These are phyloP conservation scores for Uloborus plumipes DNA, from an alignment of 2,888 invertebrate genomes.

Conservation along the genomic window DNA sequence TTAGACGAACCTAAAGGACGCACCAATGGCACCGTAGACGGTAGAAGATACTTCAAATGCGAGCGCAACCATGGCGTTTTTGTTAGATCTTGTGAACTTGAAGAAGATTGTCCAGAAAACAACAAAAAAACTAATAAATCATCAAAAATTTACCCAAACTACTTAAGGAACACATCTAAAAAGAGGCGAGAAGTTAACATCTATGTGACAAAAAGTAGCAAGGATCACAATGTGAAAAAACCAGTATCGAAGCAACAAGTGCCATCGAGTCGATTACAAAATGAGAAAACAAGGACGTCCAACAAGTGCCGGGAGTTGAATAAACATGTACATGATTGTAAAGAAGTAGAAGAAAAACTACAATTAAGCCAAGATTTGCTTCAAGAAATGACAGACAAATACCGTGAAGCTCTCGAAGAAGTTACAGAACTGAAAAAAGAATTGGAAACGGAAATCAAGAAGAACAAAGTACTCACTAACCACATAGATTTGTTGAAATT, in stretches of 20 bases:
- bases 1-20: conserved; percentile 38
- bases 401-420: neutral
- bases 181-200: neutral
- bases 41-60: conserved; percentile 40
- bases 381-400: neutral
- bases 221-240: neutral
- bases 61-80: conserved; percentile 33
- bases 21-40: conserved; percentile 34
- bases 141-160: conserved; percentile 6
- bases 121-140: neutral
- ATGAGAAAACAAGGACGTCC: neutral
- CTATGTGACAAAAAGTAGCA: neutral
- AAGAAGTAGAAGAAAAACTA: neutral
- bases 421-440: neutral
- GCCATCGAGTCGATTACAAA: neutral
- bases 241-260: neutral
- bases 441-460: neutral
- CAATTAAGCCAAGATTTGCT: neutral
- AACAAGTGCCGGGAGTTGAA: too few relatives aligned
- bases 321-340: too few relatives aligned
- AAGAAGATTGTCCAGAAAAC: conserved; percentile 5
- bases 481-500: neutral
- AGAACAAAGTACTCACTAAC: neutral
- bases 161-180: conserved; percentile 12
- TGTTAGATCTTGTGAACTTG: conserved; percentile 23